phyloP scores from a whole-genome alignment of 2,113 vertebrate genomes.

The Parus major region DNA sequence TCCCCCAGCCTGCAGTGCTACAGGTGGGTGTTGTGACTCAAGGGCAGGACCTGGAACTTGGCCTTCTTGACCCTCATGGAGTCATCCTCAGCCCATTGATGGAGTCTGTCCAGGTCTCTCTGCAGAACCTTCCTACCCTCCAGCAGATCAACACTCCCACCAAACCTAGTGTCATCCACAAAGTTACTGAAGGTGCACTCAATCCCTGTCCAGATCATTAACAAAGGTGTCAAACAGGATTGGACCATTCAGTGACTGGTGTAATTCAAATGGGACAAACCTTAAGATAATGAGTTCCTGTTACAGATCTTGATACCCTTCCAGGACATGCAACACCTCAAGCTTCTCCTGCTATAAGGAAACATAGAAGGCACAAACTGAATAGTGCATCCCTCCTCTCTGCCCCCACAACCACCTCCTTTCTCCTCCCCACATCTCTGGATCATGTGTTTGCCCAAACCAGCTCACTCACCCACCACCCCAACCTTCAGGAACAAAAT shows the following conservation, averaged over 20 bases:
- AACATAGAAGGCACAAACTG: neutral
- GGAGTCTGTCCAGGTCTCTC: neutral
- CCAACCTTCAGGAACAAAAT: neutral
- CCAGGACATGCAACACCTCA: neutral
- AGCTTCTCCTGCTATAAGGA: neutral
- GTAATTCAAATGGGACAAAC: neutral
- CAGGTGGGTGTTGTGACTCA: neutral
- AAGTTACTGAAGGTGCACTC: neutral
- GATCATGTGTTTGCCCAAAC: rapidly evolving
- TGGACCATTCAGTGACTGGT: neutral
- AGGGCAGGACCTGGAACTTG: neutral
- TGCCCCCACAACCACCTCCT: neutral
- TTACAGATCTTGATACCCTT: neutral
- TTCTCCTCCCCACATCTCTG: neutral
- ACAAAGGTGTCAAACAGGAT: neutral
- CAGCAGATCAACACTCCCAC: neutral
- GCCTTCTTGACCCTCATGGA: neutral
- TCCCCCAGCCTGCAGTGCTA: neutral
- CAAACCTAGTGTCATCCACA: neutral
- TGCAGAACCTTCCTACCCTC: neutral
- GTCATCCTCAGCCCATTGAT: neutral
- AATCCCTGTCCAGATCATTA: neutral
- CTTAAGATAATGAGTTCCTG: neutral
- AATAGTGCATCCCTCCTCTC: neutral
- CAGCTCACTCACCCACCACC: neutral